Percentiles rank a stretch among this genome's conserved stretches.
Evolutionary conservation across 2,113 vertebrate genomes (phyloP).

Genomic region (Anoura caudifer): DNA sequence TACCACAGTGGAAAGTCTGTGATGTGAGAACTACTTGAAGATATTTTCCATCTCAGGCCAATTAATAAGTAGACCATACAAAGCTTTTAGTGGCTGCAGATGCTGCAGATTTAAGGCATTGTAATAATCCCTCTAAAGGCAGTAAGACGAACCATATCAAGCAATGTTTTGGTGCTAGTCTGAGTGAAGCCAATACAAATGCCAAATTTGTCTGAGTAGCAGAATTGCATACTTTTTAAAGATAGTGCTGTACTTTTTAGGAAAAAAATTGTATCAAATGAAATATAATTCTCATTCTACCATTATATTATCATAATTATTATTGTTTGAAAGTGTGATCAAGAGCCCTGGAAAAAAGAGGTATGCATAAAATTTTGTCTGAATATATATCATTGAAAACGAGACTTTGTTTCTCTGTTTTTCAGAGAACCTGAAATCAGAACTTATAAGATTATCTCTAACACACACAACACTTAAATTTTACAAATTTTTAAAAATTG

Average conservation of each 20-base stretch:
- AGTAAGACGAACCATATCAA: not conserved
- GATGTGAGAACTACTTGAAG: conserved; percentile 47
- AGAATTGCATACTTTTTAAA: not conserved
- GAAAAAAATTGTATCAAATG: not conserved
- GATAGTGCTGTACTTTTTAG: not conserved
- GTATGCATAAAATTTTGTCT: not conserved
- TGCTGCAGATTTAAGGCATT: not conserved
- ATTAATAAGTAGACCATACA: conserved; percentile 20
- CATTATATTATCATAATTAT: not conserved
- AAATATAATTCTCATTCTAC: not conserved
- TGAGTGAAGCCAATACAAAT: conserved; percentile 31
- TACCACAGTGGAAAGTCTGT: conserved; percentile 50
- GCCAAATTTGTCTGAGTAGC: conserved; percentile 9
- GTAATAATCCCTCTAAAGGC: conserved; percentile 35
- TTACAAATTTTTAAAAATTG: not conserved
- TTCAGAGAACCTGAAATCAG: too few species aligned
- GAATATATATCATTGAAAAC: conserved; percentile 5
- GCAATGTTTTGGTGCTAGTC: not conserved
- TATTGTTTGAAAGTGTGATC: not conserved
- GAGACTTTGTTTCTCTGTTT: not conserved
- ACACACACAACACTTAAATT: not conserved
- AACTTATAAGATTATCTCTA: not conserved
- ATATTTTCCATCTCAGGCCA: conserved; percentile 44
- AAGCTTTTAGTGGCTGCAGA: conserved; percentile 14
- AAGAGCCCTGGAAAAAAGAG: not conserved